Evolutionary conservation across 2,113 vertebrate genomes (phyloP).

Genomic region (Pimephales promelas): DNA sequence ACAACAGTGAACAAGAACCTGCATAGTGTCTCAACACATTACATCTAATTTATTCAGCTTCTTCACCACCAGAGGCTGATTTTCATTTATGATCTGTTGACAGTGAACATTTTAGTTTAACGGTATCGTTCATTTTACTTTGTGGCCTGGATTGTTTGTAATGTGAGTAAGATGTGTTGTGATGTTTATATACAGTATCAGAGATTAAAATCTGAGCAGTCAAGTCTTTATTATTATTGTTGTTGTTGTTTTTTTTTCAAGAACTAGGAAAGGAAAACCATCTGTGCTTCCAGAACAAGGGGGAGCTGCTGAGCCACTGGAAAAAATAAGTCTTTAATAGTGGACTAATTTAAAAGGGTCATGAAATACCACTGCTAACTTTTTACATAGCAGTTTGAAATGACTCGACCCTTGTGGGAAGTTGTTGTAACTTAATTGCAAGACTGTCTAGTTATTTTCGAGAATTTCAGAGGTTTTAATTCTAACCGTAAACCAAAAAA

Average conservation of each 20-base stretch:
- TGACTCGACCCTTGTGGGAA: neutral
- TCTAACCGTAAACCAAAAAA: too few species aligned
- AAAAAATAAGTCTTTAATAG: neutral
- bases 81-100: neutral
- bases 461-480: neutral
- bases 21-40: constrained; percentile 13
- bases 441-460: neutral
- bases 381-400: neutral
- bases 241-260: neutral
- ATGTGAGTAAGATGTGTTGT: neutral
- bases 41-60: constrained; percentile 43
- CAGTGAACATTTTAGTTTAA: neutral
- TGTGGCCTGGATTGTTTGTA: neutral
- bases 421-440: too few species aligned
- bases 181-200: neutral
- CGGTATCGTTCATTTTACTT: neutral
- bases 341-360: neutral
- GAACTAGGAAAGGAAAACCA: neutral
- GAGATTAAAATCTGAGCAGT: constrained; percentile 20
- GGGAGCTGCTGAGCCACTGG: neutral
- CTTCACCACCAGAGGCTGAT: constrained; percentile 22
- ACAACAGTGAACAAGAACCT: constrained; percentile 56
- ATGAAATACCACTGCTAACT: neutral
- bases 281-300: neutral
- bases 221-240: neutral